These are phyloP conservation scores for Balaeniceps rex DNA, from an alignment of 2,113 vertebrate species.

Conservation along the genomic window DNA sequence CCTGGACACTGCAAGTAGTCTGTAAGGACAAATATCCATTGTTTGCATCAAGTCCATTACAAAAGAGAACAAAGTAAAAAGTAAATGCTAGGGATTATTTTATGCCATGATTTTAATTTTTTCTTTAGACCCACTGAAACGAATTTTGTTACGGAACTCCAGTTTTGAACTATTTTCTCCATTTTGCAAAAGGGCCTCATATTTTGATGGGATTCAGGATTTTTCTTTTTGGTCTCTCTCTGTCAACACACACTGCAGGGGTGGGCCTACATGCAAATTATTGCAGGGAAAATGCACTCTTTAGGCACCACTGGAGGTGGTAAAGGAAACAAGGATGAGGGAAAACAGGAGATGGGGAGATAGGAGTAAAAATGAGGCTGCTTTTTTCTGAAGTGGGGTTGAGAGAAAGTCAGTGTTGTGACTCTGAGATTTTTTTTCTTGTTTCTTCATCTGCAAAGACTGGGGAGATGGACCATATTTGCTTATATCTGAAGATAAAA, in stretches of 20 bases:
- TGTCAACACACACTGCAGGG: neutral
- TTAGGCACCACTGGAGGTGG: neutral
- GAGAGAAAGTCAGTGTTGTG: neutral
- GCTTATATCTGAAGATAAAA: neutral
- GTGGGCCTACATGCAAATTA: neutral
- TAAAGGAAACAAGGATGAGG: neutral
- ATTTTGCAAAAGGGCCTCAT: neutral
- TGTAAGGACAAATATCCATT: neutral
- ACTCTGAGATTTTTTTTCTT: neutral
- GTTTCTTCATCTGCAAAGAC: neutral
- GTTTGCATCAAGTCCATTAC: neutral
- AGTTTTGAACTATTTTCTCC: neutral
- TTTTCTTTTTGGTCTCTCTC: neutral
- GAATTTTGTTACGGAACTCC: neutral
- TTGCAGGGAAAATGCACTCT: neutral
- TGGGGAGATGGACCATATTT: neutral
- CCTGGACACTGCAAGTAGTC: neutral
- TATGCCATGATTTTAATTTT: neutral
- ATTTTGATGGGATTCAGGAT: neutral
- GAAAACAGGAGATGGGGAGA: neutral
- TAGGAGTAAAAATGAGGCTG: neutral
- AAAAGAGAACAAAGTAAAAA: neutral
- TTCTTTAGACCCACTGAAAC: neutral
- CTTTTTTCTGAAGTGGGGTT: neutral
- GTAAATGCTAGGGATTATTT: neutral